A percentile compares a stretch with the other conserved stretches of the same genome.
Evolutionary conservation across 2,888 invertebrate species (phyloP).

Genomic region (Hoplodrina ambigua): DNA sequence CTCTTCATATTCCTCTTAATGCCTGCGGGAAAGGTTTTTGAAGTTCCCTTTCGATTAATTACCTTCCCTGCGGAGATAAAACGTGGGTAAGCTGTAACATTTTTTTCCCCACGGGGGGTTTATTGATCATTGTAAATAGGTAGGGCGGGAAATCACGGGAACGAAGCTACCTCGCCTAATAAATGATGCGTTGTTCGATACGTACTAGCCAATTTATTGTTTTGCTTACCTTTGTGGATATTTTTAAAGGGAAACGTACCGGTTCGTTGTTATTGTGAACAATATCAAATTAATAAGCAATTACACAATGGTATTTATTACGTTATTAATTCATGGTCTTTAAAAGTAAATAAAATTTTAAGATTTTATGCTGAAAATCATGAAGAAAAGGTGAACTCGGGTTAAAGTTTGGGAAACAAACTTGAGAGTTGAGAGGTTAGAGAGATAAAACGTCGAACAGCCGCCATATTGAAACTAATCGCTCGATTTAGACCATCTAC

Average conservation of each 20-base stretch:
- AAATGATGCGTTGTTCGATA: slow-evolving; percentile 60
- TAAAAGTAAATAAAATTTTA: too few relatives aligned
- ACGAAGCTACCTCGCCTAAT: slow-evolving; percentile 45
- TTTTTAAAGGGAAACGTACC: slow-evolving; percentile 11
- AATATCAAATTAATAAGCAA: too few relatives aligned
- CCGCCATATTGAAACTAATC: slow-evolving; percentile 52
- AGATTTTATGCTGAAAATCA: background rate
- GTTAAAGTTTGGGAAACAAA: slow-evolving; percentile 22
- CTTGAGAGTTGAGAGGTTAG: slow-evolving; percentile 35
- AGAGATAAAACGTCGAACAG: slow-evolving; percentile 35
- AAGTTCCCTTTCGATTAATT: slow-evolving; percentile 80
- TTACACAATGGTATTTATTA: too few relatives aligned
- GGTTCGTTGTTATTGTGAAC: background rate
- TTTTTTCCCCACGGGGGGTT: slow-evolving; percentile 73
- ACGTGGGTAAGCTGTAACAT: slow-evolving; percentile 71
- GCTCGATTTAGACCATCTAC: slow-evolving; percentile 43
- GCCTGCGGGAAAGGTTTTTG: slow-evolving; percentile 72
- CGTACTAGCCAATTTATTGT: slow-evolving; percentile 49
- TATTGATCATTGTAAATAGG: slow-evolving; percentile 74
- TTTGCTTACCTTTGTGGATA: slow-evolving; percentile 33
- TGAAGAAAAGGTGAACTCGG: slow-evolving; percentile 9
- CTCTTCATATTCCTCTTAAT: slow-evolving; percentile 71
- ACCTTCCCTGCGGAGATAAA: slow-evolving; percentile 72
- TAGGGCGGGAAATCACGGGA: slow-evolving; percentile 67
- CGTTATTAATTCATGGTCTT: too few relatives aligned